Conservation (phyloP, 2,113 vertebrate species). For the Notechis scutatus region DNA sequence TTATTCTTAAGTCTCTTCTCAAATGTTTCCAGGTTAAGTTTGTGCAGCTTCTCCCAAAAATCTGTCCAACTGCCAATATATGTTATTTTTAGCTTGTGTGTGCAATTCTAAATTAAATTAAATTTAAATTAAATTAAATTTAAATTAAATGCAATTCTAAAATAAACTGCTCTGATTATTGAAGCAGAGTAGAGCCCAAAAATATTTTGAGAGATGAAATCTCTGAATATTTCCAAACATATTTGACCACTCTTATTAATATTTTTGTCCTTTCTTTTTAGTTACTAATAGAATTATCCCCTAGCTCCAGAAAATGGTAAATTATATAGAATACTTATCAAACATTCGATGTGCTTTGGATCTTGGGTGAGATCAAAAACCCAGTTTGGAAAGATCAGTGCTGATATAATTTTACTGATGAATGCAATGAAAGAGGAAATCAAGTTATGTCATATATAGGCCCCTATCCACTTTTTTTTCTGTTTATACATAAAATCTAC, state of each 20-base stretch:
- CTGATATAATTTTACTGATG: neutral
- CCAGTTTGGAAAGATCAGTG: neutral
- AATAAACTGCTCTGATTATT: conserved; percentile 6
- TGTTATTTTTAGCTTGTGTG: conserved; percentile 8
- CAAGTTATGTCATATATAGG: neutral
- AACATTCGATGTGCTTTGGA: neutral
- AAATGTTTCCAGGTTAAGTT: neutral
- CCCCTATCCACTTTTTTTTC: neutral
- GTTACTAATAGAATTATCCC: neutral
- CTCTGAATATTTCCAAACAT: neutral
- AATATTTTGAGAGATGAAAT: neutral
- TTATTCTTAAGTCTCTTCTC: neutral
- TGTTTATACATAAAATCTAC: neutral
- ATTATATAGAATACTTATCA: neutral
- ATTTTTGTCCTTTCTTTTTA: neutral
- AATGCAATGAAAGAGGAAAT: neutral
- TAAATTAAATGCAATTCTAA: neutral
- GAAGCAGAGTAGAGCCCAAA: neutral
- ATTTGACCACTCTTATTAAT: neutral
- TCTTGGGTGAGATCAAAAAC: neutral
- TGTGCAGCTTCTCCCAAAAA: neutral
- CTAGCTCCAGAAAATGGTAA: neutral
- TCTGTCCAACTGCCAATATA: neutral
- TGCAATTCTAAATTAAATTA: no score
- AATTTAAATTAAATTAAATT: no score